A percentile compares a stretch with the other conserved stretches of the same genome.
Evolutionary conservation across 2,797 vertebrate genomes (phyloP).

Genomic region (Falco novaeseelandiae): DNA sequence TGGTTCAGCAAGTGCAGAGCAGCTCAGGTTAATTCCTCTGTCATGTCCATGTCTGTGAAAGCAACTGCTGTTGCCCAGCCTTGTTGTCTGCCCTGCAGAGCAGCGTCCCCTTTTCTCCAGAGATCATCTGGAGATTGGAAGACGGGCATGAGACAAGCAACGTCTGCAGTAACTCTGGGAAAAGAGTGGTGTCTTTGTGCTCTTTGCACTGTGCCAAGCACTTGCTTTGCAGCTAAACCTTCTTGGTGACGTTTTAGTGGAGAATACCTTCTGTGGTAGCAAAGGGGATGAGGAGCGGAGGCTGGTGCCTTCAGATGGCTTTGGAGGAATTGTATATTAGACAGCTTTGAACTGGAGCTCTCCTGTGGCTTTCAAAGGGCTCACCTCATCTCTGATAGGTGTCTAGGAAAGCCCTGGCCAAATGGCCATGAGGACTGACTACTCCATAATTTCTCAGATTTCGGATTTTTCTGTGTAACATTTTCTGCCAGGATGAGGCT

Average conservation of each 20-base stretch:
- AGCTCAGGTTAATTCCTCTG: neutral
- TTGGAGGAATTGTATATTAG: neutral
- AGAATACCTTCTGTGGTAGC: neutral
- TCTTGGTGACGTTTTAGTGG: neutral
- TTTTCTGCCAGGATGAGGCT: neutral
- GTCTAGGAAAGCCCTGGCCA: neutral
- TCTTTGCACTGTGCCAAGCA: neutral
- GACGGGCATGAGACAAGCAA: fast-evolving
- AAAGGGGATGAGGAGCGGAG: neutral
- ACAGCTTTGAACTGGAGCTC: neutral
- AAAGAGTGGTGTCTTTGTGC: neutral
- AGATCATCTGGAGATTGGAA: neutral
- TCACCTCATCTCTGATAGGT: neutral
- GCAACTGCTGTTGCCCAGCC: neutral
- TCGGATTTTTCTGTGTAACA: neutral
- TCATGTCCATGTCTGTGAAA: neutral
- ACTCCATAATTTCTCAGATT: neutral
- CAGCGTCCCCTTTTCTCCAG: neutral
- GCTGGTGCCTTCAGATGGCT: neutral
- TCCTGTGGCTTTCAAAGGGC: neutral
- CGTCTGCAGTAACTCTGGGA: neutral
- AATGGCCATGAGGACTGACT: neutral
- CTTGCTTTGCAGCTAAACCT: neutral
- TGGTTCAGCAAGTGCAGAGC: conserved; percentile 7
- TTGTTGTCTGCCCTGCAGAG: neutral